phyloP scores from a whole-genome alignment of 2,797 vertebrate species.

The Siniperca undulata region DNA sequence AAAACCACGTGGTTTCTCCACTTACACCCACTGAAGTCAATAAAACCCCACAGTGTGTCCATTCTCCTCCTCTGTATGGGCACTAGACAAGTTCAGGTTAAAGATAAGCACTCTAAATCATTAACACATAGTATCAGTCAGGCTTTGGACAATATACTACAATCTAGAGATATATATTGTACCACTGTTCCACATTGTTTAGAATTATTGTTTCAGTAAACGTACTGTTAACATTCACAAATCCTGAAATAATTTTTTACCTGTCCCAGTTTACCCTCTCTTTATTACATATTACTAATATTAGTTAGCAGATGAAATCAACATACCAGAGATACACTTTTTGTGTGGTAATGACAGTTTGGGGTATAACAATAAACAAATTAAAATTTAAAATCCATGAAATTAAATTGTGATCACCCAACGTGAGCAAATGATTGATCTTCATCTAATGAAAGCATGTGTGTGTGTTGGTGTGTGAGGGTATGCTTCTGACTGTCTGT shows the following conservation, averaged over 20 bases:
- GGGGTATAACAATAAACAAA: slow-evolving; percentile 78
- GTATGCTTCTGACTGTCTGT: slow-evolving; percentile 15
- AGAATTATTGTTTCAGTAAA: not conserved
- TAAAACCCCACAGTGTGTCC: slow-evolving; percentile 39
- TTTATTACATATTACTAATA: slow-evolving; percentile 53
- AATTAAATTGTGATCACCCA: slow-evolving; percentile 80
- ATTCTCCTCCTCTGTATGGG: slow-evolving; percentile 30
- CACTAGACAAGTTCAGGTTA: slow-evolving; percentile 45
- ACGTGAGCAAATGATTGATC: slow-evolving; percentile 79
- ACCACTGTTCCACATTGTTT: not conserved
- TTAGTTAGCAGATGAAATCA: slow-evolving; percentile 64
- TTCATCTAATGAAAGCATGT: slow-evolving; percentile 71
- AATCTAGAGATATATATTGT: slow-evolving; percentile 1
- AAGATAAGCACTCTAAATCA: slow-evolving; percentile 36
- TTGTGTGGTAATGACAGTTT: slow-evolving; percentile 72
- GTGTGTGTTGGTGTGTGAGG: slow-evolving; percentile 23
- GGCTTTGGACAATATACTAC: not conserved
- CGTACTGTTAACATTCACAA: slow-evolving; percentile 10
- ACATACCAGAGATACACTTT: slow-evolving; percentile 47
- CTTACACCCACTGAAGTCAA: slow-evolving; percentile 41
- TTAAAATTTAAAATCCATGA: slow-evolving; percentile 81
- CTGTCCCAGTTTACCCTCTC: slow-evolving; percentile 18
- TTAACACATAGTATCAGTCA: slow-evolving; percentile 19
- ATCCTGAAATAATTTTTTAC: slow-evolving; percentile 2
- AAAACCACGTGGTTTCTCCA: slow-evolving; percentile 48